These are phyloP conservation scores for Amazona guildingii DNA, from an alignment of 2,113 vertebrate species.

Conservation along the genomic window DNA sequence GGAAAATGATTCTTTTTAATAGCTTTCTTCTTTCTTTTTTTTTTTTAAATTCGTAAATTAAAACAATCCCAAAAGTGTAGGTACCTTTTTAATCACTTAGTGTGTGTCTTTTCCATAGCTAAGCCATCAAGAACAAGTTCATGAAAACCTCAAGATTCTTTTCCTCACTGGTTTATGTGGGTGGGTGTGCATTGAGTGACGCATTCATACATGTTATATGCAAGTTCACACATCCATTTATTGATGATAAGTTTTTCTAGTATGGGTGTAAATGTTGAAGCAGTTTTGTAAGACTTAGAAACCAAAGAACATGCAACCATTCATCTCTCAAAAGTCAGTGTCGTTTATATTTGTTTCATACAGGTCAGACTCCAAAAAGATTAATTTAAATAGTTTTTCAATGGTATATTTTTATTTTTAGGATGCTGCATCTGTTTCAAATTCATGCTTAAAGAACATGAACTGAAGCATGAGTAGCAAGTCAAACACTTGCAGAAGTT, in stretches of 20 bases:
- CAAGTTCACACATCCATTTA: not conserved
- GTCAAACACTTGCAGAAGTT: not conserved
- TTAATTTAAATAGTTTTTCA: not conserved
- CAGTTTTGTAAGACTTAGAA: not conserved
- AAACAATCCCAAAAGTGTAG: not conserved
- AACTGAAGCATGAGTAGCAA: not conserved
- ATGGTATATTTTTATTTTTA: not conserved
- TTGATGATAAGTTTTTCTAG: not conserved
- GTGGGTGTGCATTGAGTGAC: not conserved
- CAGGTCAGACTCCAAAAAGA: not conserved
- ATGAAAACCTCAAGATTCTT: not conserved
- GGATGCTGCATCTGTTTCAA: not conserved
- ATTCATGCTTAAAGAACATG: not conserved
- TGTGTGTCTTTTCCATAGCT: not conserved
- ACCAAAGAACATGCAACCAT: not conserved
- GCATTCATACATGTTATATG: not conserved
- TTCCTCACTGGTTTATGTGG: not conserved
- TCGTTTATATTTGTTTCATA: not conserved
- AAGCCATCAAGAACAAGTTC: not conserved
- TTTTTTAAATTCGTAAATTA: not conserved
- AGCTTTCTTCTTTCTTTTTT: not conserved
- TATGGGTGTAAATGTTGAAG: not conserved
- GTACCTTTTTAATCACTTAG: not conserved
- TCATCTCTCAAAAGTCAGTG: constrained; percentile 13
- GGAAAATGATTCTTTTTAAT: constrained; percentile 51